phyloP scores from a whole-genome alignment of 23 tunicate species.

The Ciona savignyi region DNA sequence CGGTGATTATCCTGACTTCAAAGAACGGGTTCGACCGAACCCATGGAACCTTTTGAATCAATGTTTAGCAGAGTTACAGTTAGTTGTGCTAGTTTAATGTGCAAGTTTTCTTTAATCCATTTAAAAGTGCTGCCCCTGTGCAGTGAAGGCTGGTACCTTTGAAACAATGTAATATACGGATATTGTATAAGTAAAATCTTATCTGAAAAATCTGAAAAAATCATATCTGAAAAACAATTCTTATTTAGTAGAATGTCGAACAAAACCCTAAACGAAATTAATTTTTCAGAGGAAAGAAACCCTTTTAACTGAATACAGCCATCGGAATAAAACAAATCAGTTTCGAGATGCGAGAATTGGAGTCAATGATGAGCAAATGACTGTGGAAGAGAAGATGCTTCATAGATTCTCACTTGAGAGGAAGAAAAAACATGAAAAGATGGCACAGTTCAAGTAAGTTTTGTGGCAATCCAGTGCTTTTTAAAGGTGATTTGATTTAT shows the following conservation, averaged over 20 bases:
- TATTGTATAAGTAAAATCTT: not conserved
- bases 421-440: constrained; percentile 71
- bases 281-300: constrained; percentile 68
- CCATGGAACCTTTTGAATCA: no score
- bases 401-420: constrained; percentile 72
- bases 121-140: no score
- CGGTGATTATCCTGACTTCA: no score
- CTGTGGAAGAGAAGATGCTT: constrained; percentile 80
- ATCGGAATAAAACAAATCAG: constrained; percentile 47
- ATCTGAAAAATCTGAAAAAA: not conserved
- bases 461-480: no score
- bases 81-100: no score
- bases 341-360: constrained; percentile 74
- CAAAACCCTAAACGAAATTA: constrained; percentile 2
- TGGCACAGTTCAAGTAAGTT: constrained; percentile 69
- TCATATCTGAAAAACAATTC: no score
- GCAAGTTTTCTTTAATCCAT: no score
- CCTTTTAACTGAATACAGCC: constrained; percentile 57
- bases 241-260: no score
- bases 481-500: no score
- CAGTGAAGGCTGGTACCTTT: no score
- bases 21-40: no score
- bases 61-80: no score
- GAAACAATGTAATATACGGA: not conserved
- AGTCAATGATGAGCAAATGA: constrained; percentile 21